These are phyloP conservation scores for Cherax quadricarinatus DNA, from an alignment of 1,140 invertebrate species.

Conservation along the genomic window DNA sequence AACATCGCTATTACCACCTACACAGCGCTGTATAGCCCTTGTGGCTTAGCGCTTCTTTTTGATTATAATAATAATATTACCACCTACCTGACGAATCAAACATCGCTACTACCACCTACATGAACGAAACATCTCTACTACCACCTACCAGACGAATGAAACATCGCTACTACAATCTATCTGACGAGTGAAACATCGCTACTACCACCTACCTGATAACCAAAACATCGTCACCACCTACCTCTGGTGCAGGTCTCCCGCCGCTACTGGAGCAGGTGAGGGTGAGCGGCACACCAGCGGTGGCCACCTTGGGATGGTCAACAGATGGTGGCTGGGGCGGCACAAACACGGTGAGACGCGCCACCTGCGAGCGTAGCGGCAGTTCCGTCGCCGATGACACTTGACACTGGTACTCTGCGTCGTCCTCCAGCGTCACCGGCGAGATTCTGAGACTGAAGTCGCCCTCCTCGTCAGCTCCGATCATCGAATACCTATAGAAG, in stretches of 20 bases:
- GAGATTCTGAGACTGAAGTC: constrained; percentile 92
- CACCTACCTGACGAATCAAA: too few species aligned
- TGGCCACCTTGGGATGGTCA: constrained; percentile 1
- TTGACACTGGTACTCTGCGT: constrained; percentile 94
- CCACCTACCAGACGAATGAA: too few species aligned
- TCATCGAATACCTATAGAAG: constrained; percentile 87
- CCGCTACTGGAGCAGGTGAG: constrained; percentile 32
- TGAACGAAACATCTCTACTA: too few species aligned
- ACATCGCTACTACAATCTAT: too few species aligned
- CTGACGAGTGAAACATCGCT: too few species aligned
- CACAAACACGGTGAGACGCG: constrained; percentile 20
- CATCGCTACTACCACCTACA: too few species aligned
- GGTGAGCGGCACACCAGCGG: background rate
- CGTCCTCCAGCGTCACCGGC: constrained; percentile 92
- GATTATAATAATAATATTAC: too few species aligned
- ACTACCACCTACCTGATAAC: too few species aligned
- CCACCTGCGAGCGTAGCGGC: constrained; percentile 77
- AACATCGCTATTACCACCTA: too few species aligned
- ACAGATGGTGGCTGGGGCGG: background rate
- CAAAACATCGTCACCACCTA: background rate
- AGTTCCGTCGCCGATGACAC: constrained; percentile 77
- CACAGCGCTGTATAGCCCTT: too few species aligned
- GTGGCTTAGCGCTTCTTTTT: too few species aligned
- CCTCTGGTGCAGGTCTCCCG: constrained; percentile 21
- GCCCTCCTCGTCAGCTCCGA: constrained; percentile 94